Evolutionary conservation across 2,888 invertebrate genomes (phyloP).

Genomic region (Suillia variegata): DNA sequence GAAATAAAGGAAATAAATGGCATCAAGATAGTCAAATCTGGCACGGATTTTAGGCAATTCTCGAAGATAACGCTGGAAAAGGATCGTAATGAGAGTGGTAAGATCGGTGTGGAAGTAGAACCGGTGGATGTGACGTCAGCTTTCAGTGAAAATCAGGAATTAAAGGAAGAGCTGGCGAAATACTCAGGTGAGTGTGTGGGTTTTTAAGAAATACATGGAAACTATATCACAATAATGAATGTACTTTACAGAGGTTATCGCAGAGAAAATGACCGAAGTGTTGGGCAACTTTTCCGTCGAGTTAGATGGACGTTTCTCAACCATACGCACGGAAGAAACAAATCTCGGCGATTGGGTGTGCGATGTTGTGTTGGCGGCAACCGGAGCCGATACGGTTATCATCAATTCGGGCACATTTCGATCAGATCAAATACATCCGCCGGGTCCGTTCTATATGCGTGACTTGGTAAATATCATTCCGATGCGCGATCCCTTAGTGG

Average conservation of each 20-base stretch:
- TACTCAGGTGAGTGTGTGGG: conserved; percentile 63
- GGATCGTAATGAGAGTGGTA: conserved; percentile 62
- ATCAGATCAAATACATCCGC: conserved; percentile 68
- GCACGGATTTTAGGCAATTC: conserved; percentile 89
- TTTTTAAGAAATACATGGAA: not conserved
- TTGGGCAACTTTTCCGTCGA: conserved; percentile 85
- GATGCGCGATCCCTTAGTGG: conserved; percentile 82
- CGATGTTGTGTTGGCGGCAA: conserved; percentile 81
- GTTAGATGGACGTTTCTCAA: conserved; percentile 82
- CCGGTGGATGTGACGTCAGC: conserved; percentile 74
- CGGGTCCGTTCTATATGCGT: conserved; percentile 83
- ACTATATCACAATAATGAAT: not conserved
- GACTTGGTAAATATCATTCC: conserved; percentile 84
- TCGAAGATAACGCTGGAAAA: conserved; percentile 78
- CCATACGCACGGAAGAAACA: conserved; percentile 82
- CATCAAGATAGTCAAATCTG: conserved; percentile 84
- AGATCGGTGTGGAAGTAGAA: conserved; percentile 69
- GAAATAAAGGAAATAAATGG: conserved; percentile 75
- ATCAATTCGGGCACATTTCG: conserved; percentile 75
- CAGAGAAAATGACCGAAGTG: conserved; percentile 82
- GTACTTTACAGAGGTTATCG: conserved; percentile 70
- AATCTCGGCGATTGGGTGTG: conserved; percentile 88
- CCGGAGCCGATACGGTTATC: conserved; percentile 83
- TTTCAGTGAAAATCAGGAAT: conserved; percentile 71
- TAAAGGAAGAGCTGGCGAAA: conserved; percentile 75